These are phyloP conservation scores for Pollachius pollachius DNA, from an alignment of 2,113 vertebrate genomes.

Conservation along the genomic window DNA sequence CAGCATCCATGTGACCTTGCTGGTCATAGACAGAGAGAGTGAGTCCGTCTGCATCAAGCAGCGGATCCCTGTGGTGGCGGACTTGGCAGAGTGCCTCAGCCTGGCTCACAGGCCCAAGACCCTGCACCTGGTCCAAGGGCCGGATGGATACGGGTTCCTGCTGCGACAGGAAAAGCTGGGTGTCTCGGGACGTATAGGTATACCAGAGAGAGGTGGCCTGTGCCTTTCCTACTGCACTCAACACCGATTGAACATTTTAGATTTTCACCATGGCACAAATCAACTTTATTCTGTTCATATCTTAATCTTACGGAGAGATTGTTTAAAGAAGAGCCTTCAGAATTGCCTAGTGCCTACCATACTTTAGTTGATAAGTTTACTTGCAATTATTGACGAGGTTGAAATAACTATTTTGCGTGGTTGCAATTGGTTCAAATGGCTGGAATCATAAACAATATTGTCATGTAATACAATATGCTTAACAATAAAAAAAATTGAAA, in stretches of 20 bases:
- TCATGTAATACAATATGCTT: no score
- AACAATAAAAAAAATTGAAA: no score
- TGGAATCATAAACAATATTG: no score
- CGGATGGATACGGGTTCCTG: slow-evolving; percentile 86
- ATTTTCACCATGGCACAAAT: no score
- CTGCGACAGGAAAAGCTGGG: slow-evolving; percentile 81
- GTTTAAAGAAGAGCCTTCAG: no score
- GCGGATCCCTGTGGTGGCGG: slow-evolving; percentile 75
- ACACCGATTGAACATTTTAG: background rate
- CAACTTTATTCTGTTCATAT: no score
- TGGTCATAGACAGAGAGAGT: slow-evolving; percentile 81
- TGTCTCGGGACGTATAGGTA: slow-evolving; percentile 63
- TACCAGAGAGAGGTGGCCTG: slow-evolving; percentile 25
- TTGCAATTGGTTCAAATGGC: no score
- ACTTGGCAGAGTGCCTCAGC: slow-evolving; percentile 73
- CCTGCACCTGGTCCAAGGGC: slow-evolving; percentile 78
- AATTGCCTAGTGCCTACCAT: no score
- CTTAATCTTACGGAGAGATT: no score
- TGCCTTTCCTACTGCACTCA: background rate
- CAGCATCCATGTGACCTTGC: slow-evolving; percentile 74
- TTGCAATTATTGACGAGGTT: no score
- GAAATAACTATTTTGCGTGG: no score
- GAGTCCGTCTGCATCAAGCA: slow-evolving; percentile 74
- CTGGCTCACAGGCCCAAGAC: slow-evolving; percentile 79
- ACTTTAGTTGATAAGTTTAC: no score